Evolutionary conservation across 2,888 invertebrate genomes (phyloP), one percentile per base, ranked within the genome.

Genomic region (Pecten maximus): DNA sequence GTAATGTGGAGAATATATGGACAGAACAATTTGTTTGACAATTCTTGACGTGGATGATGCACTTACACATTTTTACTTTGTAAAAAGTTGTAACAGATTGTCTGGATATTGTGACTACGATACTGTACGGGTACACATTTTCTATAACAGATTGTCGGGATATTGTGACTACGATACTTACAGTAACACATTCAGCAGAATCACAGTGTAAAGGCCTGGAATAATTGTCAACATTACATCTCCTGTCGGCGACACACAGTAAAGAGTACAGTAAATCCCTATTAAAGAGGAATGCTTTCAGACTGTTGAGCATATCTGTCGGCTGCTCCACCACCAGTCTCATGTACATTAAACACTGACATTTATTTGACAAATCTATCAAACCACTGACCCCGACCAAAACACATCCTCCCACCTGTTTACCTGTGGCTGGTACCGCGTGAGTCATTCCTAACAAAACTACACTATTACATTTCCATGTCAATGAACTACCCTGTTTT

Each of bases 401-500:
- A 74, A 74, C 28, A 28, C n/a, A 54, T n/a, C 54, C 16, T 54
- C 28, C 35, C 28, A 74, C 74, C 74, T 74, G 74, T 74, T 74
- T 74, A 74, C 35, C 23, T 74, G 74, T 54, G 2, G 54, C n/a
- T n/a, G 19, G 54, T 74, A 74, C 28, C 0, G 28, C 74, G 23
- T 74, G 74, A 74, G 74, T 74, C 74, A 74, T 74, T 74, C 74
- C 74, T 0, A 74, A 74, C 74, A 74, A 35, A 74, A 74, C 28
- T n/a, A n/a, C n/a, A n/a, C n/a, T 74, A 74, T 74, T 35, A 74
- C 74, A 74, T 28, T 74, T 74, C 35, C 28, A 74, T 74, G 74
- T 35, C 74, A 74, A 74, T 74, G 74, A 74, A 74, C 74, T 28
- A 74, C 74, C 74, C 74, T 74, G 74, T 74, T 74, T 74, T 74